These are phyloP conservation scores for Eupristina koningsbergeri DNA, from an alignment of 1,140 invertebrate genomes.

Conservation along the genomic window DNA sequence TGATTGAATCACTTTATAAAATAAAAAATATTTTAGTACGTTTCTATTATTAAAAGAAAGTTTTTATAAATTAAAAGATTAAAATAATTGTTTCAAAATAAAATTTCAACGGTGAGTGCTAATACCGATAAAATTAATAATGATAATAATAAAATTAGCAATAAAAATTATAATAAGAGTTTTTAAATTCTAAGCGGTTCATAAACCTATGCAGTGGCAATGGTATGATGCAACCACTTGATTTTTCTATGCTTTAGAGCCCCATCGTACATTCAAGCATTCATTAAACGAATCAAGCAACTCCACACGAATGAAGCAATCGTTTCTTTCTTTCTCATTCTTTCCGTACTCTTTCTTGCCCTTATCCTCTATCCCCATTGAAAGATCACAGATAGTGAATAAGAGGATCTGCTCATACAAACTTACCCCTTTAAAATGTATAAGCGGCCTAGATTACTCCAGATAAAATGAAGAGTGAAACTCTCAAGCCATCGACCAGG, in stretches of 20 bases:
- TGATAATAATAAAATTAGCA: slow-evolving; percentile 14
- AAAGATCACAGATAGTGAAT: slow-evolving; percentile 37
- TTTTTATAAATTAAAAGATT: slow-evolving; percentile 21
- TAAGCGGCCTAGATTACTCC: slow-evolving; percentile 24
- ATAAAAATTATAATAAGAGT: not conserved
- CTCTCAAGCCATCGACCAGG: not conserved
- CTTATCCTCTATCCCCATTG: slow-evolving; percentile 4
- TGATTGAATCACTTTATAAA: slow-evolving; percentile 25
- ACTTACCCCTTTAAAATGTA: slow-evolving; percentile 19
- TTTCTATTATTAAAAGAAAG: not conserved
- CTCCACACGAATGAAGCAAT: slow-evolving; percentile 27
- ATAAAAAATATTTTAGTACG: not conserved
- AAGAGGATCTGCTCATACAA: slow-evolving; percentile 22
- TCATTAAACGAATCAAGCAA: slow-evolving; percentile 28
- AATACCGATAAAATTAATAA: not conserved
- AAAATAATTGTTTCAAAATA: slow-evolving; percentile 2
- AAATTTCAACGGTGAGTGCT: not conserved
- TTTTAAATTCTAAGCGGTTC: not conserved
- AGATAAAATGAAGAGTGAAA: slow-evolving; percentile 20
- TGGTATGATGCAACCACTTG: slow-evolving; percentile 1
- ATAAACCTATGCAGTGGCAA: not conserved
- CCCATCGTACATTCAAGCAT: slow-evolving; percentile 6
- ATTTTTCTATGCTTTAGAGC: slow-evolving; percentile 6
- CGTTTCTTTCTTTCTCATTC: not conserved
- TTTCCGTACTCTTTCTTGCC: not conserved